phyloP scores from a whole-genome alignment of 1,140 invertebrate species.

The Penaeus vannamei region DNA sequence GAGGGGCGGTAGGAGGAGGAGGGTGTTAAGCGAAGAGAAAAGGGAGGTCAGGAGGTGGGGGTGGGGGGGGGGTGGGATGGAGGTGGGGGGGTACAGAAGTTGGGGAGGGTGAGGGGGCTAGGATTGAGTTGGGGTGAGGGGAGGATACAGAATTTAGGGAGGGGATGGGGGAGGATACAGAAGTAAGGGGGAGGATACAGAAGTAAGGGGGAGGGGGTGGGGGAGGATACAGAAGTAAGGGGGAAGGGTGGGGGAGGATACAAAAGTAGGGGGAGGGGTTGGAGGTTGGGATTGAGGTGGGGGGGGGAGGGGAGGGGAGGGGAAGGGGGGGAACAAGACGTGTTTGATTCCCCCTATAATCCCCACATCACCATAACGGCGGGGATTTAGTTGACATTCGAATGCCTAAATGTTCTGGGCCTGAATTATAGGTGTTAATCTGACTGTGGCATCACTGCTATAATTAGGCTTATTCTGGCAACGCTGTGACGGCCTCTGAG shows the following conservation, averaged over 20 bases:
- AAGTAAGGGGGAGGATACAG: too few species aligned
- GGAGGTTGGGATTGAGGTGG: background rate
- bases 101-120: background rate
- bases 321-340: background rate
- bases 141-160: too few species aligned
- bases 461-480: conserved; percentile 29
- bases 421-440: conserved; percentile 34
- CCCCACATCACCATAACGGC: conserved; percentile 1
- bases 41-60: too few species aligned
- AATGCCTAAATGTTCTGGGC: conserved; percentile 18
- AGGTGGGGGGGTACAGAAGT: too few species aligned
- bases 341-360: conserved; percentile 7
- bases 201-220: too few species aligned
- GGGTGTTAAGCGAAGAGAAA: too few species aligned
- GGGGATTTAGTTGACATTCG: conserved; percentile 17
- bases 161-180: background rate
- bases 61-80: too few species aligned
- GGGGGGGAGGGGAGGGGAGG: background rate
- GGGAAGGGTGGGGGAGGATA: too few species aligned
- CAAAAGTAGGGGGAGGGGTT: background rate
- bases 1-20: too few species aligned
- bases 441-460: conserved; percentile 23
- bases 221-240: too few species aligned
- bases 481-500: background rate
- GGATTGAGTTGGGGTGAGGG: background rate